Conservation (phyloP, 2,113 vertebrate genomes). For the Silurus meridionalis region DNA sequence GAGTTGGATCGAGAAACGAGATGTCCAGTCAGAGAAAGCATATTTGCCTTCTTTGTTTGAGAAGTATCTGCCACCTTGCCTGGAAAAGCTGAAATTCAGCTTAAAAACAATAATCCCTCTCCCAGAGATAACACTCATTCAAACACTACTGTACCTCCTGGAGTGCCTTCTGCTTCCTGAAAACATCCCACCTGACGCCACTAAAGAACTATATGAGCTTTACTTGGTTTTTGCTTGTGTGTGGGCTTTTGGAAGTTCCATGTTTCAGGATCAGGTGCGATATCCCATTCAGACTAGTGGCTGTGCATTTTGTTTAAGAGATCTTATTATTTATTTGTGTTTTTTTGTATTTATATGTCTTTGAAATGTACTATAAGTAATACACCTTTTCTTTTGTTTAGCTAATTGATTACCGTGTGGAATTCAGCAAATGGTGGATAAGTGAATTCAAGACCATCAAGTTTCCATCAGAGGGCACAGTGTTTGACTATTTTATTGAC, state of each 20-base stretch:
- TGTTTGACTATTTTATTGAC: constrained; percentile 95
- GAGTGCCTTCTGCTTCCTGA: constrained; percentile 74
- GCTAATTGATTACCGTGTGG: constrained; percentile 82
- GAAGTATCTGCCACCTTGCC: constrained; percentile 76
- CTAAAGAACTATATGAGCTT: constrained; percentile 75
- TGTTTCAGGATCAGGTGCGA: constrained; percentile 91
- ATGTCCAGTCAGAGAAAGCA: constrained; percentile 76
- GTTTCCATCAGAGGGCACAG: constrained; percentile 91
- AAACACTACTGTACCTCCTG: constrained; percentile 71
- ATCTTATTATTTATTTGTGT: no score
- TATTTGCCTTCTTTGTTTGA: constrained; percentile 75
- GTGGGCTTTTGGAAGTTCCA: constrained; percentile 77
- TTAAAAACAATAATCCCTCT: constrained; percentile 75
- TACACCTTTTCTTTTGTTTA: not conserved
- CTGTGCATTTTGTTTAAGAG: not conserved
- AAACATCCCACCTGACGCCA: constrained; percentile 66
- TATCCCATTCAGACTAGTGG: not conserved
- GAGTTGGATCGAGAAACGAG: constrained; percentile 89
- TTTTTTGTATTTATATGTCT: no score
- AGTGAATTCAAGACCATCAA: constrained; percentile 92
- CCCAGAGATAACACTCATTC: constrained; percentile 68
- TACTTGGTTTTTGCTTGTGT: constrained; percentile 75
- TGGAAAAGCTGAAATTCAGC: constrained; percentile 70
- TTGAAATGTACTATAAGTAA: no score
- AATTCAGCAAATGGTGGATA: constrained; percentile 98